Evolutionary conservation across 2,797 vertebrate species (phyloP).

Genomic region (Syngnathus rostellatus): DNA sequence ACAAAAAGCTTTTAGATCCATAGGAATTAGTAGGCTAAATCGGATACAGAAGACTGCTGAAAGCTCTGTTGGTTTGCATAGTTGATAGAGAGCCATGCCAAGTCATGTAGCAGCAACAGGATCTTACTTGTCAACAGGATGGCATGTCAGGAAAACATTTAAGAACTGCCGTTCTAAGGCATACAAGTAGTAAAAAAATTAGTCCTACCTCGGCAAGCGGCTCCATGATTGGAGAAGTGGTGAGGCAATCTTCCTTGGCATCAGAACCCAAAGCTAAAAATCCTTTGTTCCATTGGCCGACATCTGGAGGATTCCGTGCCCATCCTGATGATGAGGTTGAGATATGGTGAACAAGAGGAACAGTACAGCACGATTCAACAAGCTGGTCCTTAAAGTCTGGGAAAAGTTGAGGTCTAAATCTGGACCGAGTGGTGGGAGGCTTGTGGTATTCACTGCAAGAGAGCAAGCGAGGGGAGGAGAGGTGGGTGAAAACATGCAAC

Average conservation of each 20-base stretch:
- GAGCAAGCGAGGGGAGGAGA: constrained; percentile 4
- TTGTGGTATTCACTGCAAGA: constrained; percentile 37
- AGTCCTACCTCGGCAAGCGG: constrained; percentile 59
- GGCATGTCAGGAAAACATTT: not conserved
- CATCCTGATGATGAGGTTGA: constrained; percentile 13
- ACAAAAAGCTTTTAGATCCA: not conserved
- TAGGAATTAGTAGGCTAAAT: not conserved
- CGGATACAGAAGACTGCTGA: not conserved
- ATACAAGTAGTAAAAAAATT: not conserved
- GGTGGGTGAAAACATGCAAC: not conserved
- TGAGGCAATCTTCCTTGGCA: constrained; percentile 6
- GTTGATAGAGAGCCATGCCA: not conserved
- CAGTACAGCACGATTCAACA: constrained; percentile 6
- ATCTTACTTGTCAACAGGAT: not conserved
- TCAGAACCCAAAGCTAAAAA: not conserved
- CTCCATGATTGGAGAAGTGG: constrained; percentile 53
- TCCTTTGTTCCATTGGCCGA: not conserved
- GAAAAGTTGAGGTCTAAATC: constrained; percentile 65
- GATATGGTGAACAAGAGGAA: not conserved
- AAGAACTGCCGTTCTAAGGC: not conserved
- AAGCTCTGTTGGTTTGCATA: not conserved
- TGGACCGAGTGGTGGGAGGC: constrained; percentile 50
- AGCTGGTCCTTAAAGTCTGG: constrained; percentile 38
- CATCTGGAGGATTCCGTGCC: constrained; percentile 2
- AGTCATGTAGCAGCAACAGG: not conserved